These are phyloP conservation scores for Xenops minutus DNA, from an alignment of 2,797 vertebrate species.

Conservation along the genomic window DNA sequence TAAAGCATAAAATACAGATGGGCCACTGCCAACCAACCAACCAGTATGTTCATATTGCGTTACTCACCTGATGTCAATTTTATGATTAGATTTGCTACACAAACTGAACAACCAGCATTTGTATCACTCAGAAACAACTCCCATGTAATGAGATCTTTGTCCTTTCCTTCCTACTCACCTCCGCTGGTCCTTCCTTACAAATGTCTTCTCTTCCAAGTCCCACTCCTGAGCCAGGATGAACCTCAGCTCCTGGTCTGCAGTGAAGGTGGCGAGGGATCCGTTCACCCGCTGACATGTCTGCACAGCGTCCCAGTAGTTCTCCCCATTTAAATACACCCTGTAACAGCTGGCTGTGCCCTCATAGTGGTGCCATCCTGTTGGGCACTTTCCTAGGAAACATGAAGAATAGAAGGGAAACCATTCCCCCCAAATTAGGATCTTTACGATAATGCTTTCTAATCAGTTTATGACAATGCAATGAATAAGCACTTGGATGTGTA, in stretches of 20 bases:
- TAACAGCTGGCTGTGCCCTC: conserved; percentile 98
- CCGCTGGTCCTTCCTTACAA: conserved; percentile 88
- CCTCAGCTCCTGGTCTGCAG: conserved; percentile 93
- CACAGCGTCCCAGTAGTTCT: conserved; percentile 98
- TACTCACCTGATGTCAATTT: neutral
- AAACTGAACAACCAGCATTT: neutral
- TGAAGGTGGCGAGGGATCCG: conserved; percentile 93
- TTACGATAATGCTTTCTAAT: neutral
- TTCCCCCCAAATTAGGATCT: conserved; percentile 77
- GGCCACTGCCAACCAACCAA: neutral
- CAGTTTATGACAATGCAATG: neutral
- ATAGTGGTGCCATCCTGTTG: conserved; percentile 97
- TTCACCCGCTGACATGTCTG: conserved; percentile 96
- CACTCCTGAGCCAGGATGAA: conserved; percentile 95
- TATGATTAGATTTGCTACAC: neutral
- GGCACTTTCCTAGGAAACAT: conserved; percentile 93
- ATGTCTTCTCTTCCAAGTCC: conserved; percentile 90
- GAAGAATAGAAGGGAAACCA: conserved; percentile 72
- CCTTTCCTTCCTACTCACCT: conserved; percentile 79
- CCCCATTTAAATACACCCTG: conserved; percentile 88
- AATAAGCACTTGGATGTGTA: neutral
- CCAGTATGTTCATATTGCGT: neutral
- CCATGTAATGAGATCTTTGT: neutral
- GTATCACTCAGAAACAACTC: neutral
- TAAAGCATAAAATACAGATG: neutral